Evolutionary conservation across 2,888 invertebrate genomes (phyloP), one percentile per base, ranked within the genome.

Genomic region (Tuta absoluta): DNA sequence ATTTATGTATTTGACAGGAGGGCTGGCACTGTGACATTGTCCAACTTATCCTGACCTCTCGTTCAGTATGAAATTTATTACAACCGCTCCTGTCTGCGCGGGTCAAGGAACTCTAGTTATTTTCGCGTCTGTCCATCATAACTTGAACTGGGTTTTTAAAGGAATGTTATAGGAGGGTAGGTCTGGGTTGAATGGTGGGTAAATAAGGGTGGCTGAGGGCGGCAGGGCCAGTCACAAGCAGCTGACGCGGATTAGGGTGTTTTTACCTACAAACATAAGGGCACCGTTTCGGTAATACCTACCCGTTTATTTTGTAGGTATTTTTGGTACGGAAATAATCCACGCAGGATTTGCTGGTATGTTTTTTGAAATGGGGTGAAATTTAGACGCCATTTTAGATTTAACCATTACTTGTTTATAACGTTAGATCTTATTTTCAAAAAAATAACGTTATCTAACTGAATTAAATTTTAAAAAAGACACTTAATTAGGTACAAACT

Each of bases 211-310:
- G 80, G 80, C 78, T 74, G 72, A 78, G 74, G 70, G 75, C 72
- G 66, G 79, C 74, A 72, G 77, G 81, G 84, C 88, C 90, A 90
- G 90, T 91, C 91, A 89, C 70, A 76, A 85, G 84, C 91, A 91
- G 91, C 91, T 91, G 91, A 91, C 91, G 85, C 75, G 88, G 86
- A 88, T 89, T 88, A 89, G 81, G 89, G 88, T 82, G 87, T 84
- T 86, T 86, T 85, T 88, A 87, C 89, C 87, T 88, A 88, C 86
- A 75, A 76, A 80, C 77, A 74, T 78, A 75, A 86, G 82, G 86
- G 80, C 77, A 77, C 38, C 23, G 62, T 53, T 62, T 62, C 23
- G 53, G 51, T 53, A 41, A 41, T 59, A 62, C 53, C 62, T 62
- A 62, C 51, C 38, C 51, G 62, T 51, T 49, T 62, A 24, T 45